phyloP scores from a whole-genome alignment of 2,888 invertebrate genomes.

The Leptopilina syphax region DNA sequence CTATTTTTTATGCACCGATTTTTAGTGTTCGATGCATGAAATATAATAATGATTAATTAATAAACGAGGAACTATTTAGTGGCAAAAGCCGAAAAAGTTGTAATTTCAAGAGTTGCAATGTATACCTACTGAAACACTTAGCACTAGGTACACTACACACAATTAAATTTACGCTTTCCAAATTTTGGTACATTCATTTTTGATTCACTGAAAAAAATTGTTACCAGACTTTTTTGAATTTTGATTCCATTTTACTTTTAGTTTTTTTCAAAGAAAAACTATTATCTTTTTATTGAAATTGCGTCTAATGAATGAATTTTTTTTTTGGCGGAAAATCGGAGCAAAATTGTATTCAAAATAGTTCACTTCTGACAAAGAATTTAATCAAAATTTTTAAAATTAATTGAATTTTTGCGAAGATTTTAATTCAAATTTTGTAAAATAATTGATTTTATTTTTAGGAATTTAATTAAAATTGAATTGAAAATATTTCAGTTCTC shows the following conservation, averaged over 20 bases:
- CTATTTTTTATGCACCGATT: conserved; percentile 26
- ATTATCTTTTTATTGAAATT: background rate
- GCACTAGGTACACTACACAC: conserved; percentile 38
- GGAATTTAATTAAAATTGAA: too few relatives aligned
- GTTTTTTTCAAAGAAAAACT: background rate
- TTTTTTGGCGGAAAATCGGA: too few relatives aligned
- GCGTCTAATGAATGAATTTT: too few relatives aligned
- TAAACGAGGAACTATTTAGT: conserved; percentile 31
- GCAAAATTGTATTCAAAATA: too few relatives aligned
- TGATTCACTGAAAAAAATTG: background rate
- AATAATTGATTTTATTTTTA: too few relatives aligned
- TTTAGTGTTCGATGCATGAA: conserved; percentile 12
- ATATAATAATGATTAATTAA: conserved; percentile 10
- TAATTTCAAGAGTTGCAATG: conserved; percentile 35
- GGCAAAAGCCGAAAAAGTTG: conserved; percentile 24
- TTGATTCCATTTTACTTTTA: background rate
- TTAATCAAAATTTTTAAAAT: too few relatives aligned
- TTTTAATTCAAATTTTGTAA: too few relatives aligned
- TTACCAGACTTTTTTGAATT: background rate
- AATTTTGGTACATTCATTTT: conserved; percentile 33
- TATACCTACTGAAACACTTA: conserved; percentile 39
- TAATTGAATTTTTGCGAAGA: too few relatives aligned
- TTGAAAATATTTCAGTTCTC: too few relatives aligned
- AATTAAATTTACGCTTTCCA: conserved; percentile 39
- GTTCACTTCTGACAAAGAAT: too few relatives aligned